Conservation (phyloP, 2,888 invertebrate species). For the Ectemnius cavifrons region DNA sequence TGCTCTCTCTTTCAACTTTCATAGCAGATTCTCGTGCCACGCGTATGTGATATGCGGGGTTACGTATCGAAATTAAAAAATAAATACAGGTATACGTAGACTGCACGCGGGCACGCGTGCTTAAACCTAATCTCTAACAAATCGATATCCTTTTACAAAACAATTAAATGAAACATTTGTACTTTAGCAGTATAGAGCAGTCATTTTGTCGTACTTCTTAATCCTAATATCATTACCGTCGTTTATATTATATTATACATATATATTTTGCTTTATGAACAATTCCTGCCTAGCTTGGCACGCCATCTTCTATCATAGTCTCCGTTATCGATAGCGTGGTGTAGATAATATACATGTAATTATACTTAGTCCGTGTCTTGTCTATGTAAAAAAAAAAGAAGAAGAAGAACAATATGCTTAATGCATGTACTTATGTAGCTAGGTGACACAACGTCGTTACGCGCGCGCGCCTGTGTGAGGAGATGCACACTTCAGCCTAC, state of each 20-base stretch:
- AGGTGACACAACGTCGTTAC: slow-evolving; percentile 23
- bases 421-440: slow-evolving; percentile 33
- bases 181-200: slow-evolving; percentile 78
- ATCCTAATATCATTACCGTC: slow-evolving; percentile 68
- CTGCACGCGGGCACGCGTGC: slow-evolving; percentile 47
- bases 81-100: slow-evolving; percentile 60
- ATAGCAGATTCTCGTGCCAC: no score
- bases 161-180: slow-evolving; percentile 78
- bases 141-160: slow-evolving; percentile 71
- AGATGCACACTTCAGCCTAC: slow-evolving; percentile 60
- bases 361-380: slow-evolving; percentile 53
- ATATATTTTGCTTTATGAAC: slow-evolving; percentile 59
- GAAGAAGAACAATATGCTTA: slow-evolving; percentile 49
- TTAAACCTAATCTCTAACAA: slow-evolving; percentile 57
- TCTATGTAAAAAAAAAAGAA: slow-evolving; percentile 47
- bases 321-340: slow-evolving; percentile 44
- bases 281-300: slow-evolving; percentile 64
- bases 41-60: slow-evolving; percentile 6
- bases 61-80: slow-evolving; percentile 52
- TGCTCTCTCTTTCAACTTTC: no score
- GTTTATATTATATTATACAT: slow-evolving; percentile 67
- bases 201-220: slow-evolving; percentile 74
- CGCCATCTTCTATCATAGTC: slow-evolving; percentile 45
- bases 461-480: slow-evolving; percentile 41
- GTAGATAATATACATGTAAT: slow-evolving; percentile 45